Evolutionary conservation across 1,140 invertebrate genomes (phyloP).

Genomic region (Pachyrhynchus sulphureomaculatus): DNA sequence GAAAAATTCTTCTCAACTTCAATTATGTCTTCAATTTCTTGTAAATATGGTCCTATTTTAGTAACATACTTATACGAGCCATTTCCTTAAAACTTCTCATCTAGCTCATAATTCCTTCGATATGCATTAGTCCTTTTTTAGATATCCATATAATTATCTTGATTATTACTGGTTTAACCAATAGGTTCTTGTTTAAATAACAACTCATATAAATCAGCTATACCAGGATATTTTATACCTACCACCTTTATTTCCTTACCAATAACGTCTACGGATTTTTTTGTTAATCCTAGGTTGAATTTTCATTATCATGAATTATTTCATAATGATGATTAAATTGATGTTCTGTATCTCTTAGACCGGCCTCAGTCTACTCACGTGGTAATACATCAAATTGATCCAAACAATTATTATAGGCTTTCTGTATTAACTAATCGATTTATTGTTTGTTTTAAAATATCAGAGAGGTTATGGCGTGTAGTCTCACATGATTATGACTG

Average conservation of each 20-base stretch:
- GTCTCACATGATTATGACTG: too few relatives aligned
- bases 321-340: conserved; percentile 14
- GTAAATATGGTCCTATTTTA: neutral
- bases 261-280: conserved; percentile 27
- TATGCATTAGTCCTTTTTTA: conserved; percentile 18
- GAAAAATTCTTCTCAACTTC: too few relatives aligned
- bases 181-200: neutral
- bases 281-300: conserved; percentile 31
- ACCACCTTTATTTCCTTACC: too few relatives aligned
- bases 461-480: too few relatives aligned
- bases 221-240: too few relatives aligned
- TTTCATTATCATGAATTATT: conserved; percentile 5
- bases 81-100: neutral
- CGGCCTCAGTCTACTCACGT: neutral
- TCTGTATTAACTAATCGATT: too few relatives aligned
- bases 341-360: neutral
- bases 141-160: conserved; percentile 34
- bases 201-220: too few relatives aligned
- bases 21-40: too few relatives aligned
- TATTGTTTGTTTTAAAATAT: too few relatives aligned
- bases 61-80: neutral
- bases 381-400: neutral
- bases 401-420: too few relatives aligned
- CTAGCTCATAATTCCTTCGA: neutral
- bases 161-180: conserved; percentile 24